These are phyloP conservation scores for Cosmia trapezina DNA, from an alignment of 2,888 invertebrate genomes.

Conservation along the genomic window DNA sequence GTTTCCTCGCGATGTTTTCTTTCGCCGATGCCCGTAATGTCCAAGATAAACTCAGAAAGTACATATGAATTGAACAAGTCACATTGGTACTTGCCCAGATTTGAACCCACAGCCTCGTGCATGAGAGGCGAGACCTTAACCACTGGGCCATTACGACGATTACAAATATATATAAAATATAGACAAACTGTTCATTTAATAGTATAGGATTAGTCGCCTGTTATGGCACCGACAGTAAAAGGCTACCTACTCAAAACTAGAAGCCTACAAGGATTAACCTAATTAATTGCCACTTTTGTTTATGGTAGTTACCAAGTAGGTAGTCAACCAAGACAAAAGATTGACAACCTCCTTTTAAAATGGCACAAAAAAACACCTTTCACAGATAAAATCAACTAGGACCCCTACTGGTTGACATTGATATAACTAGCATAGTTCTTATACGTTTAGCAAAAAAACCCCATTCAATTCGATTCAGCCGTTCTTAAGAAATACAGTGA, in stretches of 20 bases:
- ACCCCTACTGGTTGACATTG: constrained; percentile 17
- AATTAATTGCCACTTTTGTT: not conserved
- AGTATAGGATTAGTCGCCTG: not conserved
- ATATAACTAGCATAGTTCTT: constrained; percentile 5
- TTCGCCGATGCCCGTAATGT: too few species aligned
- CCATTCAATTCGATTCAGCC: constrained; percentile 8
- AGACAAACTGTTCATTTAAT: too few species aligned
- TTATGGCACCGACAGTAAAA: constrained; percentile 8
- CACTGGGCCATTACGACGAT: too few species aligned
- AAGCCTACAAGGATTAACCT: not conserved
- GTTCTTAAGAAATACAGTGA: constrained; percentile 12
- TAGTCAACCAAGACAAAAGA: not conserved
- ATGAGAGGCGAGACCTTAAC: too few species aligned
- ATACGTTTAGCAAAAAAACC: constrained; percentile 1
- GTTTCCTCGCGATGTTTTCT: too few species aligned
- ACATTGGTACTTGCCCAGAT: too few species aligned
- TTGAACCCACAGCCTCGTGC: too few species aligned
- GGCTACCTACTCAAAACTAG: constrained; percentile 24
- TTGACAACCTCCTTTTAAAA: constrained; percentile 5
- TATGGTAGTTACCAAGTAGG: constrained; percentile 4
- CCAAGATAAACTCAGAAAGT: too few species aligned
- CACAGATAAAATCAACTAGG: constrained; percentile 12
- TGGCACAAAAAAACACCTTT: constrained; percentile 2
- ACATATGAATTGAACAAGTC: too few species aligned
- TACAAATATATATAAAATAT: too few species aligned